Evolutionary conservation across 2,113 vertebrate genomes (phyloP), one percentile per base, ranked within the genome.

Genomic region (Pogonocichla stellata): DNA sequence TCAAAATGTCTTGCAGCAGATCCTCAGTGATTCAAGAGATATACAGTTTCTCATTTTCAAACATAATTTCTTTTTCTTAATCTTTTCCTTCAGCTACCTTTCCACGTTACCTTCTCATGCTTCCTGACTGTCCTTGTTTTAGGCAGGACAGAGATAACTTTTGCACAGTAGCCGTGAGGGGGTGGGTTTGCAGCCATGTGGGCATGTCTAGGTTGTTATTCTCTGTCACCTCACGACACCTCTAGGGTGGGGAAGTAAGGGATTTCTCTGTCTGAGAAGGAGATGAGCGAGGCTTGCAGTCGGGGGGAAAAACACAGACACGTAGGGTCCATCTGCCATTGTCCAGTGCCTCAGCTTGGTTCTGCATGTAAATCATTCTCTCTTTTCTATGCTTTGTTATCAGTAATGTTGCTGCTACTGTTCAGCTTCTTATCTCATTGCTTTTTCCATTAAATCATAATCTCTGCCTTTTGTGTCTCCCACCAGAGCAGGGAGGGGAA

Each of bases 171-270:
- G 45, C 20, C 16, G 4, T 15, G n/a, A 53, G 8, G 29, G 15
- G 16, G 7, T 20, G 29, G 29, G 14, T 58, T 33, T 60, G n/a
- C 19, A 74, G 29, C 29, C 14, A 2, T 10, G 19, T 45, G 33
- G 36, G 33, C 18, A 19, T 15, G n/a, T 14, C 24, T 15, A n/a
- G 12, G 53, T 47, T 81, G 5, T 34, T 53, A 10, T 40, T 67
- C 38, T 45, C 2, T 11, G 45, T 13, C 13, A 40, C 3, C 11
- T 61, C 53, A 38, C 0, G 0, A 12, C 53, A 34, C 9, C 19
- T 4, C 19, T 16, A 9, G 45, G 10, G 17, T 38, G 22, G 2
- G 11, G 13, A 53, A 29, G 33, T 29, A 38, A 29, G 10, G 16
- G 24, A 81, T n/a, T 67, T n/a, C 77, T 56, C 36, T 12, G 57